Percentiles rank a stretch among this genome's conserved stretches.
phyloP scores from a whole-genome alignment of 2,797 vertebrate genomes.

The Dendrocincla tyrannina region DNA sequence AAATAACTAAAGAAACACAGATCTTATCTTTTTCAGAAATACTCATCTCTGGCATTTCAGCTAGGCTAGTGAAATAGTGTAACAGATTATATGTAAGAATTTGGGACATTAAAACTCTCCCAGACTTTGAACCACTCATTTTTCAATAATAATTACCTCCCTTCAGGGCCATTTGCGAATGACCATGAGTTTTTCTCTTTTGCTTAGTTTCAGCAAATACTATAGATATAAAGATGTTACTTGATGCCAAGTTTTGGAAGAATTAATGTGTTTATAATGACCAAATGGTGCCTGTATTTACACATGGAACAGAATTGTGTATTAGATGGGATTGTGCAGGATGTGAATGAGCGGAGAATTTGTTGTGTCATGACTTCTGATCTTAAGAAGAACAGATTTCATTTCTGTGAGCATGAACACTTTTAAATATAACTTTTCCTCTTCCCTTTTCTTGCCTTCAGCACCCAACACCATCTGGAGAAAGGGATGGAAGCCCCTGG shows the following conservation, averaged over 20 bases:
- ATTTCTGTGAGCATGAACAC: not conserved
- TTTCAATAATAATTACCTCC: not conserved
- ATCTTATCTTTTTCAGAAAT: not conserved
- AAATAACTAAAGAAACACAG: not conserved
- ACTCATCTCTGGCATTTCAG: not conserved
- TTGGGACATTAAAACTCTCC: not conserved
- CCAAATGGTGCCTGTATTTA: not conserved
- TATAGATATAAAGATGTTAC: not conserved
- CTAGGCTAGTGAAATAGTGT: not conserved
- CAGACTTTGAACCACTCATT: not conserved
- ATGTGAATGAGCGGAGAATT: slow-evolving; percentile 12
- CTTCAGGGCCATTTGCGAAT: not conserved
- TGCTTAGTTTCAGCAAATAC: not conserved
- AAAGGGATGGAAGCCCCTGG: slow-evolving; percentile 19
- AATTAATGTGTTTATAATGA: not conserved
- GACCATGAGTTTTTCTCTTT: not conserved
- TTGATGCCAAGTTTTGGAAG: not conserved
- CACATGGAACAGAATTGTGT: not conserved
- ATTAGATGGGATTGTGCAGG: not conserved
- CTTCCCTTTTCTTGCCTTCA: slow-evolving; percentile 7
- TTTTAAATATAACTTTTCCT: slow-evolving; percentile 45
- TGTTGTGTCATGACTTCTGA: slow-evolving; percentile 4
- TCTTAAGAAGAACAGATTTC: not conserved
- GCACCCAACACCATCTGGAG: slow-evolving; percentile 42
- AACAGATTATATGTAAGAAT: not conserved